These are phyloP conservation scores for Tangara arthus DNA, from an alignment of 2,797 vertebrate species.

Conservation along the genomic window DNA sequence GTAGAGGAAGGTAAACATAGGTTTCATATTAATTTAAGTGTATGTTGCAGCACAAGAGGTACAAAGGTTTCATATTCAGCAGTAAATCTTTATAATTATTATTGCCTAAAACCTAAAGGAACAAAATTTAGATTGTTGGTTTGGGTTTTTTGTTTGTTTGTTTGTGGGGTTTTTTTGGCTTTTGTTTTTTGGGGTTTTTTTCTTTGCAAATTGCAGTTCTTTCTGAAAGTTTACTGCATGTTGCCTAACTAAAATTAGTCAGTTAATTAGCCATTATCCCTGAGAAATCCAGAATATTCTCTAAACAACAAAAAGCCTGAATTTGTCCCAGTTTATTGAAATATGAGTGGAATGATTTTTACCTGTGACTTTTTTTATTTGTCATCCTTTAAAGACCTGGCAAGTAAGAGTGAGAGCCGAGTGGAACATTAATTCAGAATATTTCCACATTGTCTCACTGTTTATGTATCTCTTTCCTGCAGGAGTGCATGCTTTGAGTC, in stretches of 20 bases:
- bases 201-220: background rate
- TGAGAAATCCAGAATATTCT: background rate
- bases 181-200: background rate
- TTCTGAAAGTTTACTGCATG: background rate
- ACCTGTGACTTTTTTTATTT: background rate
- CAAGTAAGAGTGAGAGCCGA: background rate
- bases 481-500: background rate
- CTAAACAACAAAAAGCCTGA: background rate
- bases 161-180: background rate
- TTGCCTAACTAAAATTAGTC: background rate
- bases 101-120: background rate
- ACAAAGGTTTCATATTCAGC: background rate
- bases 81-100: background rate
- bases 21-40: background rate
- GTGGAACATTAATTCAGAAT: background rate
- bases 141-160: background rate
- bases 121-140: background rate
- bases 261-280: background rate
- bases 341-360: background rate
- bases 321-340: background rate
- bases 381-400: rapidly evolving
- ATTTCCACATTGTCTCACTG: background rate
- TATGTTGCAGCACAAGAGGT: background rate
- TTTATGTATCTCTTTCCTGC: background rate
- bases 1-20: background rate